Evolutionary conservation across 2,888 invertebrate genomes (phyloP).

Genomic region (Cosmorhoe ocellata): DNA sequence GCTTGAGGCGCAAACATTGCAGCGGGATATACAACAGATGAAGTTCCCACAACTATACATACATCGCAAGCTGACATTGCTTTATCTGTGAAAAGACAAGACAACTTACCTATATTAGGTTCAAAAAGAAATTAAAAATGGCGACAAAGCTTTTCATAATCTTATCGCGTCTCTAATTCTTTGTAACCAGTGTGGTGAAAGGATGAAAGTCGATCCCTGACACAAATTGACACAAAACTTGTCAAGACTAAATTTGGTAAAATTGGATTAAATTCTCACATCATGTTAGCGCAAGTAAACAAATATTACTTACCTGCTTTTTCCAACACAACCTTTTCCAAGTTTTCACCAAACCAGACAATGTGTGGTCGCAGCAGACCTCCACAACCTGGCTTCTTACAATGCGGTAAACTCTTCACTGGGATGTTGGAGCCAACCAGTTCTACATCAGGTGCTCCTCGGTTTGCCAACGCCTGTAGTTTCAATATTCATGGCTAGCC

Average conservation of each 20-base stretch:
- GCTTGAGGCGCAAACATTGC: conserved; percentile 93
- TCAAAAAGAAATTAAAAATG: too few relatives aligned
- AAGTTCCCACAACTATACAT: conserved; percentile 92
- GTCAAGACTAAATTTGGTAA: too few relatives aligned
- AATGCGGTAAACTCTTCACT: conserved; percentile 86
- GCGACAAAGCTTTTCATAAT: too few relatives aligned
- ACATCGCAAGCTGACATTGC: conserved; percentile 88
- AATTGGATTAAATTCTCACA: too few relatives aligned
- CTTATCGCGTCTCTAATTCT: too few relatives aligned
- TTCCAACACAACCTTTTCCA: conserved; percentile 84
- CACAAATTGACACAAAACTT: too few relatives aligned
- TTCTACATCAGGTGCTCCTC: conserved; percentile 85
- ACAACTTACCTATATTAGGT: too few relatives aligned
- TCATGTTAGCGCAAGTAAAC: too few relatives aligned
- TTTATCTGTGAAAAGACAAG: conserved; percentile 65
- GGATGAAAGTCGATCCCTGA: too few relatives aligned
- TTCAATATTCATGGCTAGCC: background rate
- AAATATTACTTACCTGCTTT: conserved; percentile 82
- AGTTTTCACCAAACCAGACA: conserved; percentile 93
- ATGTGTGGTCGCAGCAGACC: conserved; percentile 90
- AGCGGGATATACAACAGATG: conserved; percentile 93
- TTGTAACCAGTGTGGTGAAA: too few relatives aligned
- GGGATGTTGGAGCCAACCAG: conserved; percentile 83
- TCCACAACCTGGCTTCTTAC: conserved; percentile 83
- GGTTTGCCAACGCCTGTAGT: conserved; percentile 58